phyloP scores from a whole-genome alignment of 2,888 invertebrate species.

The Rhogogaster chlorosoma region DNA sequence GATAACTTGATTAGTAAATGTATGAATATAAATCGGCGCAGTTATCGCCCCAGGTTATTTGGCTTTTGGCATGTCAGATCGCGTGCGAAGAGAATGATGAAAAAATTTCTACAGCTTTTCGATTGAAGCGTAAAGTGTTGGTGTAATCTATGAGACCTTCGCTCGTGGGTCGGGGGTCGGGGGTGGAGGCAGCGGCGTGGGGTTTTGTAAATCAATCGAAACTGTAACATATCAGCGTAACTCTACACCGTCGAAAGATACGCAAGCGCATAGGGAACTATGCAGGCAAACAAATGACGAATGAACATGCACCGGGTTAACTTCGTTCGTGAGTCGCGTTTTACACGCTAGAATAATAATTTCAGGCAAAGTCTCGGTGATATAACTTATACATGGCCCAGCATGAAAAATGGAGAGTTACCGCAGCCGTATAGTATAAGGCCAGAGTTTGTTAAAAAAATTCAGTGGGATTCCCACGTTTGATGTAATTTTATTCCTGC shows the following conservation, averaged over 20 bases:
- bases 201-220: constrained; percentile 30
- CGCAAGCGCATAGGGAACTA: not conserved
- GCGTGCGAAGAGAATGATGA: not conserved
- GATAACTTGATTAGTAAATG: not conserved
- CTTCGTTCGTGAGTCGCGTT: not conserved
- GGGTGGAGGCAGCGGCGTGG: not conserved
- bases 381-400: not conserved
- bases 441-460: not conserved
- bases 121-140: not conserved
- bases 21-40: not conserved
- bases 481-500: not conserved
- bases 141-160: constrained; percentile 7
- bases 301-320: not conserved
- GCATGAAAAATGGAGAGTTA: constrained; percentile 8
- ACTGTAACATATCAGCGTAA: constrained; percentile 1
- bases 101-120: not conserved
- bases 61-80: not conserved
- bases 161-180: not conserved
- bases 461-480: not conserved
- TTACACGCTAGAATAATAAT: constrained; percentile 13
- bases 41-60: not conserved
- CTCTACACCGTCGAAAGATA: not conserved
- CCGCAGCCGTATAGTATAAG: not conserved
- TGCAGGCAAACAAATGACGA: not conserved
- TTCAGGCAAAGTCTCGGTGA: too few relatives aligned